phyloP scores from a whole-genome alignment of 53 echinoderm and acorn worm species.

The Paelopatides confundens region DNA sequence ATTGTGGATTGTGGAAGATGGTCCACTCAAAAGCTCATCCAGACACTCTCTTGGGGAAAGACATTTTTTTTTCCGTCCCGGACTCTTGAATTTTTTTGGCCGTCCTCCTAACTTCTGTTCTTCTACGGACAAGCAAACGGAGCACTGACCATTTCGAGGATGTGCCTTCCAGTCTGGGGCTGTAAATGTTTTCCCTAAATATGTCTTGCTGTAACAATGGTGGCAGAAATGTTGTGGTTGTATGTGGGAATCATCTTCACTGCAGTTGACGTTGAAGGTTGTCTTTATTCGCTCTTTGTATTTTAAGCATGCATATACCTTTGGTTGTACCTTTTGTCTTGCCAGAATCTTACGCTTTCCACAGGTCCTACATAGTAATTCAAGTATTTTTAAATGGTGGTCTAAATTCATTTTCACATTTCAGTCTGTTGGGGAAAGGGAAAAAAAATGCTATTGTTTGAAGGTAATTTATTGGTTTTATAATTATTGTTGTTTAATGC shows the following conservation, averaged over 20 bases:
- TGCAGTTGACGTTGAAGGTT: neutral
- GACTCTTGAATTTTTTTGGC: neutral
- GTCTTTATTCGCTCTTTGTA: neutral
- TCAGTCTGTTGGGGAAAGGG: too few relatives aligned
- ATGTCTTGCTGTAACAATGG: conserved; percentile 8
- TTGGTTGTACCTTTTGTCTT: neutral
- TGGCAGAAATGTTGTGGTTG: conserved; percentile 16
- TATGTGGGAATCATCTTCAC: neutral
- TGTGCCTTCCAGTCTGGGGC: neutral
- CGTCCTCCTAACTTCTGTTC: conserved; percentile 3
- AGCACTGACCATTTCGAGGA: neutral
- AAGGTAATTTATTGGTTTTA: too few relatives aligned
- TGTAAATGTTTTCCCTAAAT: neutral
- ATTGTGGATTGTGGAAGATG: neutral
- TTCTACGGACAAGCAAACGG: neutral
- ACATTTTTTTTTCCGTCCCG: neutral
- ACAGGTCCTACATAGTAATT: neutral
- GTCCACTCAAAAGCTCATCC: neutral
- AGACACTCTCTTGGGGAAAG: neutral
- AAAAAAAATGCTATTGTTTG: too few relatives aligned
- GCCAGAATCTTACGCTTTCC: neutral
- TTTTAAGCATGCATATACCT: neutral
- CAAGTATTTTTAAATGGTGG: neutral
- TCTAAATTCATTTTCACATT: neutral
- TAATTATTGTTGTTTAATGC: too few relatives aligned